Conservation (phyloP, 2,888 invertebrate species). For the Drosophila quinaria region DNA sequence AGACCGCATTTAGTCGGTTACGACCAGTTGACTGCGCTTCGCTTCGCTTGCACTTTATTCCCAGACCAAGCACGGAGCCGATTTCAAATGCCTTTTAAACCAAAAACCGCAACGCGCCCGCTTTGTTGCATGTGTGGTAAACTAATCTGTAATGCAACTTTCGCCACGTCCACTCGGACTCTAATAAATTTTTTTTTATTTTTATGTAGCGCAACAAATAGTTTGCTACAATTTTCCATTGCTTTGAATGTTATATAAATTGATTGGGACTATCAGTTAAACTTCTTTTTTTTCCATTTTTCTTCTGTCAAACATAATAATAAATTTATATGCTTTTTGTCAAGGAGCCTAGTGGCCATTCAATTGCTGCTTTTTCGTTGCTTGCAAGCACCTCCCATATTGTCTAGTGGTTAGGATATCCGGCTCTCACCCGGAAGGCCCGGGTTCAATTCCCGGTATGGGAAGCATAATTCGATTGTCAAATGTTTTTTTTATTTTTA, state of each 20-base stretch:
- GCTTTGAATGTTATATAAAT: slow-evolving; percentile 50
- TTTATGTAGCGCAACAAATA: slow-evolving; percentile 62
- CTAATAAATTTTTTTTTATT: slow-evolving; percentile 6
- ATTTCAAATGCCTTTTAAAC: slow-evolving; percentile 35
- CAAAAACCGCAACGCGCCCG: slow-evolving; percentile 29
- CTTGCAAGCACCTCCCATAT: slow-evolving; percentile 74
- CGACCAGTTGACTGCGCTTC: slow-evolving; percentile 70
- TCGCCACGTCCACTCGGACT: slow-evolving; percentile 51
- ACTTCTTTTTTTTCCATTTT: background rate
- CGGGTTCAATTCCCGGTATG: slow-evolving; percentile 96
- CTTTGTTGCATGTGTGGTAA: slow-evolving; percentile 33
- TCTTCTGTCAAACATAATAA: slow-evolving; percentile 4
- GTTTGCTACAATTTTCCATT: slow-evolving; percentile 23
- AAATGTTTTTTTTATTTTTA: slow-evolving; percentile 8
- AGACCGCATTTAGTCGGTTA: slow-evolving; percentile 74
- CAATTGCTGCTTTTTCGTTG: background rate
- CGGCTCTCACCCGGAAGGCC: slow-evolving; percentile 87
- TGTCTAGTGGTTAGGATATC: slow-evolving; percentile 85
- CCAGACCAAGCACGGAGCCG: slow-evolving; percentile 40
- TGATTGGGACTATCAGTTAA: slow-evolving; percentile 19
- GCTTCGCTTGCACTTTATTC: slow-evolving; percentile 66
- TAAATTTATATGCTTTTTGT: slow-evolving; percentile 13
- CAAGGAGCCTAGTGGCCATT: slow-evolving; percentile 5
- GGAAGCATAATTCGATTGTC: slow-evolving; percentile 85
- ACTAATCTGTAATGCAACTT: slow-evolving; percentile 56